These are phyloP conservation scores for Takifugu ocellatus DNA, from an alignment of 2,797 vertebrate genomes.

Conservation along the genomic window DNA sequence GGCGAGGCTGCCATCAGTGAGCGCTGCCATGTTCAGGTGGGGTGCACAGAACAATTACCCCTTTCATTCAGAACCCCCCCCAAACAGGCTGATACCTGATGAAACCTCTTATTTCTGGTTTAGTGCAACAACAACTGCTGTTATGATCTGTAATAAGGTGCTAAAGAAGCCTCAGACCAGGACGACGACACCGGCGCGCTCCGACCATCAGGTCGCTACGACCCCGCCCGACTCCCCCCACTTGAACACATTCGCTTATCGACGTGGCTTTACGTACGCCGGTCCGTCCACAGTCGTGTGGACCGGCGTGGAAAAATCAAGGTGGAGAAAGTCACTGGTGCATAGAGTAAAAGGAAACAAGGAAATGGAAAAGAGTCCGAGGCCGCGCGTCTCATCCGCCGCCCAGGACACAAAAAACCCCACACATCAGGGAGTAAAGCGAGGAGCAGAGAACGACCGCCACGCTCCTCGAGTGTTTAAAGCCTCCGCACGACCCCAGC, in stretches of 20 bases:
- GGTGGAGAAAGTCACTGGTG: conserved; percentile 45
- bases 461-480: conserved; percentile 42
- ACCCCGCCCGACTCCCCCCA: not conserved
- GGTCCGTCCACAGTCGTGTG: not conserved
- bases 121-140: conserved; percentile 79
- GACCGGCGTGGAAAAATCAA: conserved; percentile 19
- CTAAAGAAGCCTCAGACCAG: conserved; percentile 43
- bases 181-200: conserved; percentile 35
- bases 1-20: conserved; percentile 11
- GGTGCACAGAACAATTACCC: not conserved
- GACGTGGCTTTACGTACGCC: too few relatives aligned
- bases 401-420: conserved; percentile 20
- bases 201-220: conserved; percentile 3
- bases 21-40: conserved; percentile 6
- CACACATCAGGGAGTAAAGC: conserved; percentile 10
- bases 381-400: conserved; percentile 61
- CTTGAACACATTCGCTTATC: too few relatives aligned
- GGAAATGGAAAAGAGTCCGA: conserved; percentile 42
- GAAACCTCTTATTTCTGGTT: conserved; percentile 50
- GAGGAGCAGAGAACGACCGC: conserved; percentile 42
- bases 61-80: not conserved
- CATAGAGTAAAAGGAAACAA: conserved; percentile 53
- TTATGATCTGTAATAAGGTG: conserved; percentile 47
- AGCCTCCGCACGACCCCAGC: conserved; percentile 49
- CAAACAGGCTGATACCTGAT: conserved; percentile 21